Evolutionary conservation across 2,113 vertebrate genomes (phyloP).

Genomic region (Phocoena phocoena): DNA sequence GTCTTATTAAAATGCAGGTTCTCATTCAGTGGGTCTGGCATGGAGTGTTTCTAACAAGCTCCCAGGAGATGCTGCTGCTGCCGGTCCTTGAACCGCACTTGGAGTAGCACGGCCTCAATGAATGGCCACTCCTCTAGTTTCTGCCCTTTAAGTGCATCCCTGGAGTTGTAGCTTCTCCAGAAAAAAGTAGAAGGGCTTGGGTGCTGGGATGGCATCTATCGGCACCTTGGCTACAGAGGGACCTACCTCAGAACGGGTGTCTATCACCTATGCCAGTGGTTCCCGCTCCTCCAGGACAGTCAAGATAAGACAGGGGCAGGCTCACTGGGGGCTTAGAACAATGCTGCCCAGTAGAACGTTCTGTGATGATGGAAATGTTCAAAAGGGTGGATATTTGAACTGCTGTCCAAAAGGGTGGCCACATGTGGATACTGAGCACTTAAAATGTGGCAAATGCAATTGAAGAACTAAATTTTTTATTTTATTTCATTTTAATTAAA

Average conservation of each 20-base stretch:
- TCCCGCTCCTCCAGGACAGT: neutral
- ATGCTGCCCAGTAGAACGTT: neutral
- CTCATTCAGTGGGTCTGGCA: neutral
- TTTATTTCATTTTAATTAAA: slow-evolving; percentile 24
- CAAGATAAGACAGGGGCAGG: neutral
- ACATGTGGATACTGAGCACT: rapidly evolving
- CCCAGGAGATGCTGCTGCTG: neutral
- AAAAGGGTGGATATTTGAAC: no score
- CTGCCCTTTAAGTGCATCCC: neutral
- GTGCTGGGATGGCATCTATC: neutral
- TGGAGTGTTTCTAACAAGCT: neutral
- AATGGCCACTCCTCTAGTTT: neutral
- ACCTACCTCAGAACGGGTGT: neutral
- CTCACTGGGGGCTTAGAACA: neutral
- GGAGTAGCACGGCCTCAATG: neutral
- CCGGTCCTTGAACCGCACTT: neutral
- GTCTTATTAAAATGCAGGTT: slow-evolving; percentile 33
- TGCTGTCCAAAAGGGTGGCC: neutral
- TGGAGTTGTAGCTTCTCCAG: neutral
- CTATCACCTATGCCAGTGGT: neutral
- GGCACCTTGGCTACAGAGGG: neutral
- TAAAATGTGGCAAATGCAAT: neutral
- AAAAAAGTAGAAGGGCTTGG: neutral
- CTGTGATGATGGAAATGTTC: neutral
- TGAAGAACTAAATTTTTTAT: neutral